Percentiles rank a stretch among this genome's conserved stretches.
These are phyloP conservation scores for Limnephilus rhombicus DNA, from an alignment of 2,888 invertebrate species.

Conservation along the genomic window DNA sequence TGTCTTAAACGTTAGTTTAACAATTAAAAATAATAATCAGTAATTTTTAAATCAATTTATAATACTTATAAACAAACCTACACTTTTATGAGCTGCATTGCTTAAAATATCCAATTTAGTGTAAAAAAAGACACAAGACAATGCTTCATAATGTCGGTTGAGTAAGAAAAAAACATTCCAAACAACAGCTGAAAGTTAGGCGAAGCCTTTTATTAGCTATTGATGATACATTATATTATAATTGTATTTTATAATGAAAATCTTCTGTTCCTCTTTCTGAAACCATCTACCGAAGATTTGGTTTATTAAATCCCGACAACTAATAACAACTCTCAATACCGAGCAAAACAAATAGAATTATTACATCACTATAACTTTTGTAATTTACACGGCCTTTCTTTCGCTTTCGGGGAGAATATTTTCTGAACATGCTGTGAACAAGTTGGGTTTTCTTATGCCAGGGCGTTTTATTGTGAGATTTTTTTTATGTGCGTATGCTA, in stretches of 20 bases:
- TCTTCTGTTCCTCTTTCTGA: background rate
- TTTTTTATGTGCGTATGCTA: constrained; percentile 6
- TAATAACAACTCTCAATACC: background rate
- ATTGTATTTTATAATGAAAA: background rate
- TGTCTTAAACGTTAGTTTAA: no score
- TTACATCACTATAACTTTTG: constrained; percentile 16
- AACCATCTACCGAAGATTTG: background rate
- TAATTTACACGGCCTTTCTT: constrained; percentile 25
- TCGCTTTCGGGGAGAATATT: background rate
- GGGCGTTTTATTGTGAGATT: background rate
- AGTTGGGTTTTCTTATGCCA: constrained; percentile 1
- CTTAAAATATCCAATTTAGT: background rate
- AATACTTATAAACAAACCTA: no score
- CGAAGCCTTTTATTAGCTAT: background rate
- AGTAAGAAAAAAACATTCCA: background rate
- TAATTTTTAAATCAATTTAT: no score
- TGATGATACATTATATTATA: background rate
- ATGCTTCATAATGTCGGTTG: background rate
- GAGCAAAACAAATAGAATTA: constrained; percentile 26
- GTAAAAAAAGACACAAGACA: background rate
- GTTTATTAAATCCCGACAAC: constrained; percentile 22
- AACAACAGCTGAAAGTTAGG: background rate
- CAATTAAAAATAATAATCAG: no score
- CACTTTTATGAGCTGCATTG: background rate
- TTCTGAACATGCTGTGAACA: constrained; percentile 11